These are phyloP conservation scores for Phaethornis superciliosus DNA, from an alignment of 2,113 vertebrate genomes.

Conservation along the genomic window DNA sequence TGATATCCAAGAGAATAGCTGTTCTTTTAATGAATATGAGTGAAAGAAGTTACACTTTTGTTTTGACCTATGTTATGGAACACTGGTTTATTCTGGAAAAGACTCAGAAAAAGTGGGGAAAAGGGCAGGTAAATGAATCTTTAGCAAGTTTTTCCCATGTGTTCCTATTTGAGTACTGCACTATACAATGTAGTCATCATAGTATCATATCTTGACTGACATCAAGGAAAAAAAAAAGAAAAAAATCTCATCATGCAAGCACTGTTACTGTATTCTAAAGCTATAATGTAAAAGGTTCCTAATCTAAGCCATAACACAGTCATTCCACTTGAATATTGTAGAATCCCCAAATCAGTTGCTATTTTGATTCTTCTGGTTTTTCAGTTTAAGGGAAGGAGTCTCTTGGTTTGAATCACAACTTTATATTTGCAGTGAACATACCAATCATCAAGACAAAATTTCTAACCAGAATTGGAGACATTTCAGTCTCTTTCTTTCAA, in stretches of 20 bases:
- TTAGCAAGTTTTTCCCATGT: not conserved
- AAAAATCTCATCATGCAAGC: not conserved
- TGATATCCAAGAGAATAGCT: not conserved
- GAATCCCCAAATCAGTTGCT: not conserved
- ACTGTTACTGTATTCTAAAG: not conserved
- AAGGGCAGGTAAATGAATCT: not conserved
- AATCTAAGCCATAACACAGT: not conserved
- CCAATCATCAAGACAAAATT: not conserved
- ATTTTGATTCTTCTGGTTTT: not conserved
- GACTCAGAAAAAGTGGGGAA: not conserved
- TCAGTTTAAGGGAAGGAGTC: not conserved
- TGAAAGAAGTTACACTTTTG: not conserved
- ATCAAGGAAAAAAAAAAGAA: not conserved
- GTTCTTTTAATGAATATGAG: not conserved
- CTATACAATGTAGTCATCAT: not conserved
- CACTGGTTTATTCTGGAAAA: not conserved
- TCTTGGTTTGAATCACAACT: not conserved
- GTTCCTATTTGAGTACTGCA: not conserved
- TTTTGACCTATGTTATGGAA: not conserved
- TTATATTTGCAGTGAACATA: not conserved
- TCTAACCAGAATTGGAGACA: not conserved
- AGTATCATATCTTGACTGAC: not conserved
- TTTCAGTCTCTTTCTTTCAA: not conserved
- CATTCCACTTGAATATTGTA: not conserved
- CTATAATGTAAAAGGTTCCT: not conserved